These are phyloP conservation scores for Holocentrus rufus DNA, from an alignment of 2,797 vertebrate genomes.

Conservation along the genomic window DNA sequence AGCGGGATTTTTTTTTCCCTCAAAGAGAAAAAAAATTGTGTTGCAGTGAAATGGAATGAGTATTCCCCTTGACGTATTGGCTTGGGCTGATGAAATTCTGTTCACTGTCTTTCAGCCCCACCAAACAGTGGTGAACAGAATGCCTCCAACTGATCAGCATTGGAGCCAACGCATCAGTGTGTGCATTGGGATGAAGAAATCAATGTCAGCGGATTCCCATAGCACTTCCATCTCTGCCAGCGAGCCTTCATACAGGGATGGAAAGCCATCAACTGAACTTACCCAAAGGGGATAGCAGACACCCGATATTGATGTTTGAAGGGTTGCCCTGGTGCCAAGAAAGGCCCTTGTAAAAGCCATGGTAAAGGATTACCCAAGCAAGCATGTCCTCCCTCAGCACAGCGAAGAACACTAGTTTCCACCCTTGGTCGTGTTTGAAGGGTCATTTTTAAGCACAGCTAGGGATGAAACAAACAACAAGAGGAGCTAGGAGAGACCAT, in stretches of 20 bases:
- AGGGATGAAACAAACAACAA: slow-evolving; percentile 76
- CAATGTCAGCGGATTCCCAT: slow-evolving; percentile 77
- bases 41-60: slow-evolving; percentile 44
- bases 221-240: slow-evolving; percentile 72
- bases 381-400: slow-evolving; percentile 71
- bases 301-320: slow-evolving; percentile 77
- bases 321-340: slow-evolving; percentile 67
- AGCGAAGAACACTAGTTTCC: slow-evolving; percentile 70
- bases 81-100: slow-evolving; percentile 46
- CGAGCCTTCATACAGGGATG: slow-evolving; percentile 67
- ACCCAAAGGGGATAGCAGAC: slow-evolving; percentile 73
- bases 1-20: neutral
- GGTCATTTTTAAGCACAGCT: slow-evolving; percentile 82
- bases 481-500: slow-evolving; percentile 65
- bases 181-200: slow-evolving; percentile 79
- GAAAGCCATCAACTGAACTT: slow-evolving; percentile 72
- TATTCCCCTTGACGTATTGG: slow-evolving; percentile 31
- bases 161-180: slow-evolving; percentile 70
- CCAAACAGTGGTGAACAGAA: slow-evolving; percentile 55
- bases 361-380: slow-evolving; percentile 77
- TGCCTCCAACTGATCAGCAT: slow-evolving; percentile 67
- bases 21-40: slow-evolving; percentile 32
- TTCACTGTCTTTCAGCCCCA: slow-evolving; percentile 49
- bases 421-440: slow-evolving; percentile 76
- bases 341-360: slow-evolving; percentile 67